Evolutionary conservation across 1,140 invertebrate genomes (phyloP), one percentile per base, ranked within the genome.

Genomic region (Samia ricini): DNA sequence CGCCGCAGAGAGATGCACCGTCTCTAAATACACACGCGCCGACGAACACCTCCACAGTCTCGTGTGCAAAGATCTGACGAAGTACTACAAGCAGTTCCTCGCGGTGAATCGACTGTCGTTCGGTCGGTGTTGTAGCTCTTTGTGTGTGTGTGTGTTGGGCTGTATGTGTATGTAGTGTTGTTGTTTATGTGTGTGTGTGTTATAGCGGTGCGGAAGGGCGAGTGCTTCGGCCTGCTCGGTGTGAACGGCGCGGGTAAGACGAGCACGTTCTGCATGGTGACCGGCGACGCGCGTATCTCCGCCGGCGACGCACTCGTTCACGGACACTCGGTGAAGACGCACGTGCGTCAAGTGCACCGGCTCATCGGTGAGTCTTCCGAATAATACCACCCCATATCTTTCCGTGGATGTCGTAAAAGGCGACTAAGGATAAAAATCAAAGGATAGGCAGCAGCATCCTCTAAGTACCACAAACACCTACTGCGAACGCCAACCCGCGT

Each of bases 221-320:
- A 98, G 89, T 98, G 97, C 79, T 98, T 98, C 85, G 97, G 97
- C 1, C 88, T 99, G 33, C 90, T 99, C 22, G 97, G 98, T 8
- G 93, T 96, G 2, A 98, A 98, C 85, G 96, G 96, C n/a, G 95
- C 95, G 26, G 92, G 92, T 56, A 95, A 97, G 90, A 97, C 96
- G 1, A 95, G 95, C 3, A 97, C 95, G 0, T 98, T 98, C 78
- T 95, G 95, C 83, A 97, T 98, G 95, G 85, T 98, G 61, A 98
- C 97, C 1, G 97, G 97, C 15, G 95, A 96, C 85, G 91, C 94
- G 63, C 81, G 71, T n/a, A 91, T 93, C 12, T 83, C 81, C 26
- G 71, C 56, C 49, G 92, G 92, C 12, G 75, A 87, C 55, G 92
- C 89, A 0, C 89, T 87, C 79, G 90, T 92, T 36, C 88, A 91